Base-by-base conservation (phyloP, 2,113 vertebrate genomes). In the Pavo muticus region DNA sequence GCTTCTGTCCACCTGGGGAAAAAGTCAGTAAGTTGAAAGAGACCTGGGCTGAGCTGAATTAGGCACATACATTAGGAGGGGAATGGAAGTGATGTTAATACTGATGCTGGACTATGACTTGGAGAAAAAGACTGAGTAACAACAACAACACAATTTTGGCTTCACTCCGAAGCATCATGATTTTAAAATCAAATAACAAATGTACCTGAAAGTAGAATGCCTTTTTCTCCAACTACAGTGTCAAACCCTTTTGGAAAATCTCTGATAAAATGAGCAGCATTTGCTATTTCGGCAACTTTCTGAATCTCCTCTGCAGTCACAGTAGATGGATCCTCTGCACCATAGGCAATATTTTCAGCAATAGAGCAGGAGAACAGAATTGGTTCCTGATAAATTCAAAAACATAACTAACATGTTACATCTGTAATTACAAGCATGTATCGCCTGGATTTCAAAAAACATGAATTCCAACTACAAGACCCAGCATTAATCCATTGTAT, bases 281-380 rank as follows among this genome's bases (percentile, higher is more conserved):
- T 99, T 91, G 99, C 99, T 61, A 98, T 97, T 76, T 98, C 97
- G 3, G 99, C 99, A 57, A 98, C 99, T 45, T 90, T 98, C 87
- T 98, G 95, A 89, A 99, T 97, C 63, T 99, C 98, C 89, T 98
- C 96, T 17, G 94, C 64, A 6, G 98, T 98, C 94, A 99, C 98
- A 4, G 87, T 80, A n/a, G 97, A 96, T 6, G 98, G 98, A 67
- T 98, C 96, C 14, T 96, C 91, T 0, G 99, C 98, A n/a, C 99
- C 99, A 7, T 99, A 99, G 1, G 99, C 98, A 23, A 99, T 99
- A 94, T 99, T 99, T 93, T 99, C 99, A 84, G 98, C 98, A n/a
- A 99, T 98, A 11, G 99, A 99, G 86, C 98, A 99, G 35, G 99
- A 99, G 93, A 99, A 99, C 70, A 99, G 97, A 88, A 99, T 97